These are phyloP conservation scores for Centrocercus urophasianus DNA, from an alignment of 2,113 vertebrate species.

Conservation along the genomic window DNA sequence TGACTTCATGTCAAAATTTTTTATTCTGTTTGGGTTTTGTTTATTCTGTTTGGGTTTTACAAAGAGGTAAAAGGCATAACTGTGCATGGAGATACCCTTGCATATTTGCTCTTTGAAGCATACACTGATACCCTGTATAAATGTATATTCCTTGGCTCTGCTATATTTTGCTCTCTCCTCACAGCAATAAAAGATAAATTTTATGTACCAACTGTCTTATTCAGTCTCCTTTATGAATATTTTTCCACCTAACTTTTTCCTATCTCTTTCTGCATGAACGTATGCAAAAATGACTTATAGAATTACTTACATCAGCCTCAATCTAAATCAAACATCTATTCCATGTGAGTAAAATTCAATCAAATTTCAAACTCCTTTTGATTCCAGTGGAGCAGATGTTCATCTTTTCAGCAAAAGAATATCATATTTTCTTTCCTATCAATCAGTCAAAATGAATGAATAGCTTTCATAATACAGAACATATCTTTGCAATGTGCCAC, in stretches of 20 bases:
- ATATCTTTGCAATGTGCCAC: neutral
- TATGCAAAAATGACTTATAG: neutral
- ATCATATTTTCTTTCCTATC: neutral
- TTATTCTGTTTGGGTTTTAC: neutral
- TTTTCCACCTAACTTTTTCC: neutral
- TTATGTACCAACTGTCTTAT: too few species aligned
- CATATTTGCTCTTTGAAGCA: fast-evolving
- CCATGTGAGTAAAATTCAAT: neutral
- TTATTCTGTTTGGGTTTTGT: neutral
- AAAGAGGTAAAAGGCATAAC: neutral
- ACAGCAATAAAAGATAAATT: neutral
- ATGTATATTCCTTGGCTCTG: too few species aligned
- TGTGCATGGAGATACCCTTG: neutral
- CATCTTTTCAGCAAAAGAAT: neutral
- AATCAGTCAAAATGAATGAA: neutral
- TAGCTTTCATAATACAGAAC: neutral
- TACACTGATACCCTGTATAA: neutral
- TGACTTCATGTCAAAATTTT: neutral
- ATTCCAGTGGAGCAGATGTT: neutral
- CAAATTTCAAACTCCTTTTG: neutral
- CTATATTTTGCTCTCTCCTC: neutral
- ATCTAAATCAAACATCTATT: neutral
- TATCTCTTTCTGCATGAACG: neutral
- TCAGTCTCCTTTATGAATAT: too few species aligned
- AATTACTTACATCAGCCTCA: neutral